Conservation (phyloP, 2,113 vertebrate genomes). For the Mustela lutreola region DNA sequence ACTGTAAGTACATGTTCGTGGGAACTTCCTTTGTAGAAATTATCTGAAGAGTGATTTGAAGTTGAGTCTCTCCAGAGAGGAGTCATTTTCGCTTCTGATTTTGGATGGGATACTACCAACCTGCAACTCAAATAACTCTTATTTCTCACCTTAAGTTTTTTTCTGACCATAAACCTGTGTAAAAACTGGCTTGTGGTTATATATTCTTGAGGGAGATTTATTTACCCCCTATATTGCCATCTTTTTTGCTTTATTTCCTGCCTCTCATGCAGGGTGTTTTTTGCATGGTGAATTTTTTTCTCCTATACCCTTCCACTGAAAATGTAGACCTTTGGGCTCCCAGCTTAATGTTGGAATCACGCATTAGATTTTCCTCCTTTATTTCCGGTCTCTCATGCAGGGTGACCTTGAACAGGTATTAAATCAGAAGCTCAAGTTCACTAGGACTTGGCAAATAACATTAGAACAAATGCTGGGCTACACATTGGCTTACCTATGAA, state of each 20-base stretch:
- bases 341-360: background rate
- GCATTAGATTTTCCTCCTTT: background rate
- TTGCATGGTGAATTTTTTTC: background rate
- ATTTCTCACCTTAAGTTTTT: constrained; percentile 11
- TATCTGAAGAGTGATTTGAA: background rate
- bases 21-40: background rate
- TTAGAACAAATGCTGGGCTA: background rate
- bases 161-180: background rate
- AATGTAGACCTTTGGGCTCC: background rate
- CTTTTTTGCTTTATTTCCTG: too few species aligned
- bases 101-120: background rate
- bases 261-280: too few species aligned
- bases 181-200: constrained; percentile 29
- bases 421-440: background rate
- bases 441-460: background rate
- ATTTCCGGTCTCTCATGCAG: background rate
- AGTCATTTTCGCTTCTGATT: background rate
- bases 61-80: background rate
- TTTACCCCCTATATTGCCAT: background rate
- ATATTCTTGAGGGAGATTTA: background rate
- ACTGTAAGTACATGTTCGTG: background rate
- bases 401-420: background rate
- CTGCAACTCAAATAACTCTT: background rate
- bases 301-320: background rate
- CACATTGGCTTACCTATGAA: background rate